phyloP scores from a whole-genome alignment of 2,797 vertebrate species.

The Spinus pinus region DNA sequence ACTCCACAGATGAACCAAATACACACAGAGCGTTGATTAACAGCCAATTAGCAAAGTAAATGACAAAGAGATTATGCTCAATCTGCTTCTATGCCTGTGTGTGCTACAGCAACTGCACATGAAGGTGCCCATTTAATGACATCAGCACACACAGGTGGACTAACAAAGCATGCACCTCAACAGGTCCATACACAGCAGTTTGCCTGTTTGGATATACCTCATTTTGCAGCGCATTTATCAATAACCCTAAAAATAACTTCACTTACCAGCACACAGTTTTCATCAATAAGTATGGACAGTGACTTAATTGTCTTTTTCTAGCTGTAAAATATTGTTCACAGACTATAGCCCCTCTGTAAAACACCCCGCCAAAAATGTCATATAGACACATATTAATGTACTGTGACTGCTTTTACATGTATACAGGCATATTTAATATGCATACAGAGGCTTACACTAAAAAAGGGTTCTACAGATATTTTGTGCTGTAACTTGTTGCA shows the following conservation, averaged over 20 bases:
- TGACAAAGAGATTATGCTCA: neutral
- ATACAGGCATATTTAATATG: neutral
- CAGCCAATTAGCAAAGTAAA: constrained; percentile 1
- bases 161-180: neutral
- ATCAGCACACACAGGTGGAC: neutral
- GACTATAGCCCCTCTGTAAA: neutral
- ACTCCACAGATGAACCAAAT: neutral
- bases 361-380: neutral
- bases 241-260: neutral
- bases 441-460: neutral
- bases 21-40: neutral
- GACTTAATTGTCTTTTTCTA: neutral
- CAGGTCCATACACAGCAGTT: neutral
- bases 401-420: neutral
- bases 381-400: neutral
- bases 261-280: neutral
- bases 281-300: neutral
- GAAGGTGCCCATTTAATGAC: neutral
- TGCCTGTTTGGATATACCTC: neutral
- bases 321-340: accelerated
- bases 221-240: neutral
- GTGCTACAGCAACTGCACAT: neutral
- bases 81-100: neutral
- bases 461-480: neutral
- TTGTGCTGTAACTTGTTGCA: neutral